phyloP scores from a whole-genome alignment of 1,140 invertebrate species.

The Palaemon carinicauda region DNA sequence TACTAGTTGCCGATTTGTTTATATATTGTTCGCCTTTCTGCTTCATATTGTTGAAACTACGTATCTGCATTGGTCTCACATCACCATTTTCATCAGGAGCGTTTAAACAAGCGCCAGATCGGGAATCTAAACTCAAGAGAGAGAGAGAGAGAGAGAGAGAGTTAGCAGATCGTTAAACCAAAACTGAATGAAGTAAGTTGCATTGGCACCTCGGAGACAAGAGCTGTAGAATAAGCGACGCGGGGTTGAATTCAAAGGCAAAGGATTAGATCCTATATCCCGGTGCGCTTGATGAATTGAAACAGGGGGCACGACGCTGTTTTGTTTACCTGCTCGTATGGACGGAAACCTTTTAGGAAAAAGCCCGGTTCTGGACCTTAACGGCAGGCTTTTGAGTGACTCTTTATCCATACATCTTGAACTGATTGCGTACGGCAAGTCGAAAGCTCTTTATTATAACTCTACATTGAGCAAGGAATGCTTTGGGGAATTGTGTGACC shows the following conservation, averaged over 20 bases:
- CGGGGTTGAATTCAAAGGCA: conserved; percentile 52
- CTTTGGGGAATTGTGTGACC: conserved; percentile 46
- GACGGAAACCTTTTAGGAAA: neutral
- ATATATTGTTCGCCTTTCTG: neutral
- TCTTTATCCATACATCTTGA: conserved; percentile 36
- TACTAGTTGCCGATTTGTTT: neutral
- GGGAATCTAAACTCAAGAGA: too few relatives aligned
- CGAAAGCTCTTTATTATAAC: conserved; percentile 53
- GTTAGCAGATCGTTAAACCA: neutral
- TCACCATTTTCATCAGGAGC: too few relatives aligned
- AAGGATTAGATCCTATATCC: conserved; percentile 55
- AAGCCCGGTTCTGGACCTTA: conserved; percentile 15
- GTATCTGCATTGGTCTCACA: too few relatives aligned
- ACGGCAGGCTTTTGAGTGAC: neutral
- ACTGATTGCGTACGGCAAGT: conserved; percentile 46
- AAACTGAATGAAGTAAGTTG: neutral
- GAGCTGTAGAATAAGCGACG: conserved; percentile 50
- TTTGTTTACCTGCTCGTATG: conserved; percentile 20
- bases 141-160: too few relatives aligned
- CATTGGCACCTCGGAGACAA: conserved; percentile 41
- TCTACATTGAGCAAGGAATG: conserved; percentile 51
- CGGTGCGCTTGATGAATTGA: conserved; percentile 51
- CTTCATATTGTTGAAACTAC: too few relatives aligned
- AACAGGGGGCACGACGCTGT: conserved; percentile 43
- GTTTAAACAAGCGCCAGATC: too few relatives aligned